These are phyloP conservation scores for Sitobion miscanthi DNA, from an alignment of 1,140 invertebrate genomes.

Conservation along the genomic window DNA sequence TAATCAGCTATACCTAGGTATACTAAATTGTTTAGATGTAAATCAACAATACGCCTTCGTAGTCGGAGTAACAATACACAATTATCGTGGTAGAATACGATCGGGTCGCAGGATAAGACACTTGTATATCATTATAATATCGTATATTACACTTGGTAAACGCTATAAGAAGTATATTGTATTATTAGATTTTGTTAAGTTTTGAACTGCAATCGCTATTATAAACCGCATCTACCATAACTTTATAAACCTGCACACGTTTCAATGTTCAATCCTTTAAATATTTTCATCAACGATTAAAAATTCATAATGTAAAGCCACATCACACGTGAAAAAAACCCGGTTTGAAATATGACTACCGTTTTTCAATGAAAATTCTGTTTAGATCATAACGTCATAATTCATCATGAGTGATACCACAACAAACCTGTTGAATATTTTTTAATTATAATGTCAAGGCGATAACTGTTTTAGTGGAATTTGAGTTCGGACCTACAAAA, in stretches of 20 bases:
- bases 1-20: background rate
- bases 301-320: background rate
- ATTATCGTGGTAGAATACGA: background rate
- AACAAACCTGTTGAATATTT: background rate
- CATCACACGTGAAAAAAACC: background rate
- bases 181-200: background rate
- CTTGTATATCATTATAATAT: background rate
- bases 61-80: background rate
- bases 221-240: background rate
- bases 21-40: background rate
- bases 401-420: background rate
- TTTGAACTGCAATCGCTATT: background rate
- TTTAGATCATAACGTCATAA: background rate
- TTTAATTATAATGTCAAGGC: constrained; percentile 11
- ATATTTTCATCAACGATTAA: background rate
- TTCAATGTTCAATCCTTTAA: background rate
- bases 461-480: background rate
- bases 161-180: background rate
- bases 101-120: background rate
- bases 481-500: background rate
- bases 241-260: background rate
- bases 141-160: background rate
- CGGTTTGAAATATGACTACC: background rate
- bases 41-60: background rate
- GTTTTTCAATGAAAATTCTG: background rate